Base-by-base conservation (phyloP, 2,797 vertebrate genomes). In the Silurus aristotelis region DNA sequence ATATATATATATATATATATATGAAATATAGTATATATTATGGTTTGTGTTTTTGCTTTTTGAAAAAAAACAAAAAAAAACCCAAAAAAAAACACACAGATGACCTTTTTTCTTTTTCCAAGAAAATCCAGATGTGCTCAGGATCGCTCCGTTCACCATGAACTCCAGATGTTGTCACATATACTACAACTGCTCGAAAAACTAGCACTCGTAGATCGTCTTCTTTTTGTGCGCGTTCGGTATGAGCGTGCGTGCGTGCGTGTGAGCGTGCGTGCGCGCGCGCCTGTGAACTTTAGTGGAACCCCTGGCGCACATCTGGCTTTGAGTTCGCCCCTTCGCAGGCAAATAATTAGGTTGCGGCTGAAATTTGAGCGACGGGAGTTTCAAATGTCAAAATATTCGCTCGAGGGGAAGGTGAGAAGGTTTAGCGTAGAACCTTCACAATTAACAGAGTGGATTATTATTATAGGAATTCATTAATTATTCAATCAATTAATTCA, bases 261-360 rank as follows among this genome's bases (percentile, higher is more conserved):
- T 20, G 60, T 31, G 81, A 58, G 70, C n/a, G 67, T 55, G 75
- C 1, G 76, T 52, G 31, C 31, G 46, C 6, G 80, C 5, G 71
- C 20, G 52, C 48, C 27, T 58, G 12, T 83, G 72, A 79, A 85
- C 83, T 84, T 81, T 87, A 43, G 60, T 80, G 78, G 81, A 87
- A 87, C 76, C 82, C 63, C 86, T 87, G 76, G 86, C 66, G 79
- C 84, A 61, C 68, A 85, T 86, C 72, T 79, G 81, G 83, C 84
- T 73, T 82, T 46, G 71, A 75, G 85, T 70, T 80, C 66, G 61
- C 75, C 84, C 31, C 68, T 77, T 22, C 52, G 60, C 87, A 89
- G 75, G 88, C 88, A 89, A 89, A 89, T 89, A 25, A 89, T 75
- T 66, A 87, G 82, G 82, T 55, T 80, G 68, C n/a, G 80, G 87